A percentile compares a stretch with the other conserved stretches of the same genome.
Conservation (phyloP, 2,797 vertebrate genomes). For the Sciaenops ocellatus region DNA sequence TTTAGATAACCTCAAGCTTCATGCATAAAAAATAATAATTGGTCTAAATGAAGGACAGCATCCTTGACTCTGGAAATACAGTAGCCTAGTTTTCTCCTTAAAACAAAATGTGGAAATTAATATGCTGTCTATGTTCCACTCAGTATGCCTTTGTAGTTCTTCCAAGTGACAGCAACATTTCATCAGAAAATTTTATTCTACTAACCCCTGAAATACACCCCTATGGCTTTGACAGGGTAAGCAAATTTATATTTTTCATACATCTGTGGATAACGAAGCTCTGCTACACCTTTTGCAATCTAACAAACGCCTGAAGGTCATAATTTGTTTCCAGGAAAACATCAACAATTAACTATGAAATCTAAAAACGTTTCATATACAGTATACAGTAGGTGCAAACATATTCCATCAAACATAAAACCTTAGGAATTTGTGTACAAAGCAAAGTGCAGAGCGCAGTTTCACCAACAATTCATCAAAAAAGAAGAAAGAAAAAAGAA, state of each 20-base stretch:
- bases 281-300: neutral
- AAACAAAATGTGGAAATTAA: neutral
- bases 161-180: neutral
- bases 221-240: neutral
- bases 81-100: neutral
- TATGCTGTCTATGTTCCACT: neutral
- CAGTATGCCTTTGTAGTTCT: slow-evolving; percentile 6
- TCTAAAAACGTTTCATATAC: neutral
- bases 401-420: neutral
- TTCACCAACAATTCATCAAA: neutral
- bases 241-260: neutral
- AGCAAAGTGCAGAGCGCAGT: too few relatives aligned
- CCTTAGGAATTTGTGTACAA: too few relatives aligned
- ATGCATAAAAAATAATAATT: neutral
- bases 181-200: neutral
- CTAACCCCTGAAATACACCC: fast-evolving
- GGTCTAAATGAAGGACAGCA: neutral
- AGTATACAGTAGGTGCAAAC: neutral
- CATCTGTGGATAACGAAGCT: neutral
- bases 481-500: neutral
- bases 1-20: neutral
- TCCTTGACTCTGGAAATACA: neutral
- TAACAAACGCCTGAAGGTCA: too few relatives aligned
- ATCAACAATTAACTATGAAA: neutral
- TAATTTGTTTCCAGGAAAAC: neutral